Evolutionary conservation across 2,888 invertebrate genomes (phyloP), one percentile per base, ranked within the genome.

Genomic region (Tipula helvola): DNA sequence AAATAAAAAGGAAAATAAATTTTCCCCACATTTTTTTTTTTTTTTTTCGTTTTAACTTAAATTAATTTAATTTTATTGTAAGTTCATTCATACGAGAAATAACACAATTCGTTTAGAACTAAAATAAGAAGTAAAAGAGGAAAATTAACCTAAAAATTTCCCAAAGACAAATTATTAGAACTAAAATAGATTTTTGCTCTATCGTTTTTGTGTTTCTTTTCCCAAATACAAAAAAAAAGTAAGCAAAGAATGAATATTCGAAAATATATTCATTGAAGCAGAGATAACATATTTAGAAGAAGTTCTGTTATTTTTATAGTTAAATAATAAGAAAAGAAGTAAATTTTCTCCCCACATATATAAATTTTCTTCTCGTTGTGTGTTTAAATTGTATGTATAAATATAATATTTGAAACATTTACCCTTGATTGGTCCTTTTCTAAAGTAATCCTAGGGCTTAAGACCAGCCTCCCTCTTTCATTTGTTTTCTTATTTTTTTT

Each of bases 351-450:
- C 84, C 84, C 41, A 84, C 13, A 41, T 84, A 39, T 36, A 28
- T 36, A 36, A 4, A 36, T 83, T 84, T 84, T 36, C 41, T 8
- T 84, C 84, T 84, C 41, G 36, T 84, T 84, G 36, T 84, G 16
- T 42, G 41, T 86, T 28, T 28, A 86, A 86, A 86, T 86, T n/a
- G 18, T 42, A 86, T 28, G 18, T 42, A 86, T 86, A 41, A 86
- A 86, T 44, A 86, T 42, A 86, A 86, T 86, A 86, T 86, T 86
- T 86, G 47, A 89, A 89, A 89, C 88, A 89, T 89, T 89, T 89
- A 89, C 89, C 89, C 89, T 89, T 89, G 89, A 89, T 89, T 89
- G 89, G 88, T 88, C 89, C 87, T 87, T 88, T 88, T 87, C 88
- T 87, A 88, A 88, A 88, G 88, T 89, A 89, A 89, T 89, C 89